Evolutionary conservation across 2,888 invertebrate species (phyloP).

Genomic region (Reticulitermes lucifugus): DNA sequence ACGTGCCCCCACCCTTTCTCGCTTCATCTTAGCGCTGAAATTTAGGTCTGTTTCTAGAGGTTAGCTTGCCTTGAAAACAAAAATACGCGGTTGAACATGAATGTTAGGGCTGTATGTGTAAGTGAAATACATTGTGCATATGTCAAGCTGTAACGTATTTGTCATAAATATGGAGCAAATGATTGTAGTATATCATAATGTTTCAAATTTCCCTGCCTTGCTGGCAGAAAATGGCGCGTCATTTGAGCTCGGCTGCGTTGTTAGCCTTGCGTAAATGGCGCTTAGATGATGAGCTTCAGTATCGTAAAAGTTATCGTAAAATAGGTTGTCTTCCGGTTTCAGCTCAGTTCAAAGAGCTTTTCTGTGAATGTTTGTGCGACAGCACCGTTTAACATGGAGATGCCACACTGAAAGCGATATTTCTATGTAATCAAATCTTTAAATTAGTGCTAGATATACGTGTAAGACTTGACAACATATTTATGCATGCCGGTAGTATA

Average conservation of each 20-base stretch:
- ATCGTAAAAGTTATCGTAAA: neutral
- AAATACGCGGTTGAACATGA: neutral
- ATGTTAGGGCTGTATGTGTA: constrained; percentile 17
- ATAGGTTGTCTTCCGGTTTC: constrained; percentile 12
- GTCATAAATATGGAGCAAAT: constrained; percentile 24
- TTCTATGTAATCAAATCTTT: constrained; percentile 22
- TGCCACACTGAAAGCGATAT: neutral
- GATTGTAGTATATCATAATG: constrained; percentile 33
- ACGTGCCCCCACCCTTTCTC: constrained; percentile 52
- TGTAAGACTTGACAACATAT: neutral
- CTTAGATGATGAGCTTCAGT: constrained; percentile 46
- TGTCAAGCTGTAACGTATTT: neutral
- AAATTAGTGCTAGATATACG: constrained; percentile 2
- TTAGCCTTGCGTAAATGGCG: constrained; percentile 52
- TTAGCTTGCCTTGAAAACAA: constrained; percentile 41
- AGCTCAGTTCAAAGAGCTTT: neutral
- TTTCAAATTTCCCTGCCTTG: constrained; percentile 57
- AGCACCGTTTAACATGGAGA: neutral
- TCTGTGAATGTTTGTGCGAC: constrained; percentile 2
- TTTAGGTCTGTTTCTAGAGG: constrained; percentile 50
- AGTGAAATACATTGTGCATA: constrained; percentile 2
- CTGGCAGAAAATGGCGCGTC: constrained; percentile 57
- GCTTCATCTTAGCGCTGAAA: constrained; percentile 50
- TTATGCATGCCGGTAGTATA: constrained; percentile 17
- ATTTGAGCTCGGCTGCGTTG: constrained; percentile 55